Evolutionary conservation across 1,140 invertebrate species (phyloP).

Genomic region (Euwallacea similis): DNA sequence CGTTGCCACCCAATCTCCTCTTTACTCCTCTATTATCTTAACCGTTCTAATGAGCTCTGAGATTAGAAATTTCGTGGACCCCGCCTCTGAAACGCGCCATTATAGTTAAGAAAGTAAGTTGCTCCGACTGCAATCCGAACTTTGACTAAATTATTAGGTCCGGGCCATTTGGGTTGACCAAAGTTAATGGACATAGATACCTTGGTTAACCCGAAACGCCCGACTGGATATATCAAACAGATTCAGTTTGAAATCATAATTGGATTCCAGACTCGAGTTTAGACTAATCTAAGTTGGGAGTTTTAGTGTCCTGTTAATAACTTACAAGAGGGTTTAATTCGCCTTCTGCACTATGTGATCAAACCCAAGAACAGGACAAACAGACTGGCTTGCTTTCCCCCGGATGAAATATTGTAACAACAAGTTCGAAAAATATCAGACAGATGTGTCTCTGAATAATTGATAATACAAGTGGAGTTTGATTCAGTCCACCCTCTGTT

Average conservation of each 20-base stretch:
- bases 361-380: too few relatives aligned
- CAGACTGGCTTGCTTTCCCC: too few relatives aligned
- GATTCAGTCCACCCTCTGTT: slow-evolving; percentile 34
- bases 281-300: slow-evolving; percentile 25
- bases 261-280: slow-evolving; percentile 35
- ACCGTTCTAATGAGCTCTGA: too few relatives aligned
- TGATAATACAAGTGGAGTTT: slow-evolving; percentile 38
- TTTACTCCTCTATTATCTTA: too few relatives aligned
- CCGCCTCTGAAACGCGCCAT: background rate
- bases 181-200: slow-evolving; percentile 38
- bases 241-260: slow-evolving; percentile 31
- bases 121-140: slow-evolving; percentile 37
- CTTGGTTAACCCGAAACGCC: slow-evolving; percentile 36
- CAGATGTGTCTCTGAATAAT: slow-evolving; percentile 39
- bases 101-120: slow-evolving; percentile 30
- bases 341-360: too few relatives aligned
- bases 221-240: slow-evolving; percentile 32
- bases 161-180: slow-evolving; percentile 31
- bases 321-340: too few relatives aligned
- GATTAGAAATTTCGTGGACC: too few relatives aligned
- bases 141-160: slow-evolving; percentile 39
- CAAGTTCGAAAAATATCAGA: slow-evolving; percentile 28
- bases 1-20: too few relatives aligned
- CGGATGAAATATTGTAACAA: slow-evolving; percentile 13
- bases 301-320: slow-evolving; percentile 3